phyloP scores from a whole-genome alignment of 2,113 vertebrate genomes.

The Piprites chloris region DNA sequence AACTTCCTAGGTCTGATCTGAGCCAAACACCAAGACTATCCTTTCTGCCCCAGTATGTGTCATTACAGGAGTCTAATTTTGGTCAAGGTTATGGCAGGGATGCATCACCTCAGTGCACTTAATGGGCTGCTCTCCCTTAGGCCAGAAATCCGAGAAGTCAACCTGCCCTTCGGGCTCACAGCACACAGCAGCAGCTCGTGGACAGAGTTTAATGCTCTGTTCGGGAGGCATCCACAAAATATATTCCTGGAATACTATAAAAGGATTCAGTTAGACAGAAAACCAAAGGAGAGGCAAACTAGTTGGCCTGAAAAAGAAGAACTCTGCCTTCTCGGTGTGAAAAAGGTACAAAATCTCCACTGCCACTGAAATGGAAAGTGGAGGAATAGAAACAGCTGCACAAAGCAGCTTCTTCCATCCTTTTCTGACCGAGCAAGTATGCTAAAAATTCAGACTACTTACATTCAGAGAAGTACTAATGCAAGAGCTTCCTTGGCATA shows the following conservation, averaged over 20 bases:
- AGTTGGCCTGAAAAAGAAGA: background rate
- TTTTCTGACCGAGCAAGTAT: background rate
- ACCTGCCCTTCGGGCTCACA: background rate
- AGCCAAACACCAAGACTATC: background rate
- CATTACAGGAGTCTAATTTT: background rate
- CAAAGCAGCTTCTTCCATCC: background rate
- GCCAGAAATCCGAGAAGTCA: background rate
- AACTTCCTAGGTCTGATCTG: background rate
- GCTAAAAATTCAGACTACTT: background rate
- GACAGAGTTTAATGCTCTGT: background rate
- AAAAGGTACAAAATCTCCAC: background rate
- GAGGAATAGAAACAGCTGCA: background rate
- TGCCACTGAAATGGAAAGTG: background rate
- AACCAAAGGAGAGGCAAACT: background rate
- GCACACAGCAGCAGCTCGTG: background rate
- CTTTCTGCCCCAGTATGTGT: fast-evolving
- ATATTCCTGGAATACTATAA: background rate
- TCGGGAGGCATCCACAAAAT: background rate
- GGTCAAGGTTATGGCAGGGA: background rate
- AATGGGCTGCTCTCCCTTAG: background rate
- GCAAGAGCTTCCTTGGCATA: background rate
- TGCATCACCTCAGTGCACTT: background rate
- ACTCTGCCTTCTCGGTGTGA: background rate
- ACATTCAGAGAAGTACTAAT: background rate
- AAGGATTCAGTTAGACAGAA: background rate